Percentiles rank a stretch among this genome's conserved stretches.
phyloP scores from a whole-genome alignment of 1,140 invertebrate genomes.

The Holotrichia oblita region DNA sequence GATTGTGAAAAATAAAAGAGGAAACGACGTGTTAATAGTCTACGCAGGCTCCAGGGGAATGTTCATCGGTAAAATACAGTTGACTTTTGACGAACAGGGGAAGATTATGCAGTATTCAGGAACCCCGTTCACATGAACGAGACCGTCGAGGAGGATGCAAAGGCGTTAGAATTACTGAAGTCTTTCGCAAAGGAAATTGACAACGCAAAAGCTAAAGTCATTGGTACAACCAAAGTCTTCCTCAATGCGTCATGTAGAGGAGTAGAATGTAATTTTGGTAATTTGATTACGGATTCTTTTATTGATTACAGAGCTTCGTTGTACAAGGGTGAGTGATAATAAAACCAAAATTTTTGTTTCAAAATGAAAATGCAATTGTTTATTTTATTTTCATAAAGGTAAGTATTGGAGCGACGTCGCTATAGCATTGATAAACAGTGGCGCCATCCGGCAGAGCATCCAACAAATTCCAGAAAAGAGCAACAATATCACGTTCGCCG shows the following conservation, averaged over 20 bases:
- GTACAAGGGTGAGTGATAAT: not conserved
- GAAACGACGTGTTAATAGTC: not conserved
- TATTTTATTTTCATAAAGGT: too few species aligned
- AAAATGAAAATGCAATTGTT: too few species aligned
- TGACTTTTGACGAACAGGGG: not conserved
- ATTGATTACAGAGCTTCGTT: not conserved
- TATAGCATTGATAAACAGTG: too few species aligned
- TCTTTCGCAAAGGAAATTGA: not conserved
- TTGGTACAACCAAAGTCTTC: not conserved
- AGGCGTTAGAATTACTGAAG: not conserved
- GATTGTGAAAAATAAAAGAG: not conserved
- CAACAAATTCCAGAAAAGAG: too few species aligned
- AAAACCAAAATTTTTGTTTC: too few species aligned
- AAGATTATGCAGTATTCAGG: not conserved
- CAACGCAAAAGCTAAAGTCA: not conserved
- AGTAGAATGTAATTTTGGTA: not conserved
- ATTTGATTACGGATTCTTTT: not conserved
- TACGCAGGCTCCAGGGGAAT: not conserved
- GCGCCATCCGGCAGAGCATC: too few species aligned
- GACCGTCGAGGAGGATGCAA: not conserved
- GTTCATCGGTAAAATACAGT: not conserved
- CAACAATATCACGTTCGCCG: too few species aligned
- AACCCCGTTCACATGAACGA: not conserved
- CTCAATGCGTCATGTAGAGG: not conserved
- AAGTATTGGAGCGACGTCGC: too few species aligned